phyloP scores from a whole-genome alignment of 1,140 invertebrate genomes.

The Trichonephila inaurata region DNA sequence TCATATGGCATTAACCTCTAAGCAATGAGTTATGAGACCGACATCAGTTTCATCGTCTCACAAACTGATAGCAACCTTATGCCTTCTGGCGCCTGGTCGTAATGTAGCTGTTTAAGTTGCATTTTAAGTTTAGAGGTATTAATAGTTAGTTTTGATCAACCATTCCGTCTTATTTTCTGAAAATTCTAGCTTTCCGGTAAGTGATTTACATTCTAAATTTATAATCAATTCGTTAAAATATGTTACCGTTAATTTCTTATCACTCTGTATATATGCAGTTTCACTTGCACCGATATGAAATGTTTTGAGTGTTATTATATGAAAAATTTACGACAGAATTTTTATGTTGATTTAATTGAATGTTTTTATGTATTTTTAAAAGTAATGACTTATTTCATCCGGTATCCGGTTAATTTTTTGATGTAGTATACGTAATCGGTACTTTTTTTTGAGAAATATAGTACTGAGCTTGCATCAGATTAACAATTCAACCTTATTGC shows the following conservation, averaged over 20 bases:
- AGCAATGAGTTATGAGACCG: slow-evolving; percentile 74
- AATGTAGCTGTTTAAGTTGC: slow-evolving; percentile 55
- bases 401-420: background rate
- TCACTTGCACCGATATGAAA: background rate
- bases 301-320: background rate
- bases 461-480: background rate
- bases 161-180: background rate
- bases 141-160: background rate
- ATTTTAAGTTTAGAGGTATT: slow-evolving; percentile 50
- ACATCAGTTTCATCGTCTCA: slow-evolving; percentile 72
- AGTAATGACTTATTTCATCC: background rate
- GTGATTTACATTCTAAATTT: background rate
- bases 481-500: background rate
- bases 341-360: background rate
- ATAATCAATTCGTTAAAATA: background rate
- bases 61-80: slow-evolving; percentile 60
- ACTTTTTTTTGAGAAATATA: background rate
- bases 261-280: background rate
- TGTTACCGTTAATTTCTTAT: slow-evolving; percentile 39
- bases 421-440: background rate
- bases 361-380: background rate
- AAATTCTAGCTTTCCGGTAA: slow-evolving; percentile 34
- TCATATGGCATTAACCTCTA: slow-evolving; percentile 76
- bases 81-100: slow-evolving; percentile 49
- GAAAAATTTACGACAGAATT: background rate